Evolutionary conservation across 2,113 vertebrate genomes (phyloP).

Genomic region (Sturnus vulgaris): DNA sequence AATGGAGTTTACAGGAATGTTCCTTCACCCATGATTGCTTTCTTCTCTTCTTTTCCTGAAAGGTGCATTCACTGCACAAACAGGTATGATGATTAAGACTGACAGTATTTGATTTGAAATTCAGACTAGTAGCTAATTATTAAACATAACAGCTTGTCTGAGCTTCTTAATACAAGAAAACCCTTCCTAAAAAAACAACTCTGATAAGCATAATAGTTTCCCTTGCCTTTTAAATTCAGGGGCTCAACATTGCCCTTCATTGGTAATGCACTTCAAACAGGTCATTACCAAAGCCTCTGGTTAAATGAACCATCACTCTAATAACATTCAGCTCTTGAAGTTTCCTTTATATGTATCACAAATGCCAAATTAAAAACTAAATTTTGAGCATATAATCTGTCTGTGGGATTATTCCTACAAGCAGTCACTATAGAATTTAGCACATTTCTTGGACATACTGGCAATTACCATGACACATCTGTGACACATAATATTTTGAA

Average conservation of each 20-base stretch:
- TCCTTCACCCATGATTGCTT: neutral
- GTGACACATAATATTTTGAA: neutral
- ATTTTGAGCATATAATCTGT: neutral
- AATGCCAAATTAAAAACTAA: neutral
- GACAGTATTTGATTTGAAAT: neutral
- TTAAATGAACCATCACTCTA: neutral
- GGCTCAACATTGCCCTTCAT: neutral
- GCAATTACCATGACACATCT: neutral
- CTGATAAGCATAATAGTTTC: neutral
- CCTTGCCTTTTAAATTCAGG: neutral
- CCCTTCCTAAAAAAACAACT: neutral
- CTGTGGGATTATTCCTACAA: neutral
- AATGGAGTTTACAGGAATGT: neutral
- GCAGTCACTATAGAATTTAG: neutral
- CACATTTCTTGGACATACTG: neutral
- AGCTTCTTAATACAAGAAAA: neutral
- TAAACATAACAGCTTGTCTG: neutral
- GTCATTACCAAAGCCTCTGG: neutral
- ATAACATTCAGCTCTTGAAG: neutral
- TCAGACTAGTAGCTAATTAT: neutral
- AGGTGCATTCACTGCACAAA: neutral
- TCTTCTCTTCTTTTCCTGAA: neutral
- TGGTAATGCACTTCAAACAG: neutral
- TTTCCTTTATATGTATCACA: neutral
- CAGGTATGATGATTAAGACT: neutral